Percentiles rank a stretch among this genome's conserved stretches.
Evolutionary conservation across 1,140 invertebrate genomes (phyloP).

Genomic region (Mamestra configurata): DNA sequence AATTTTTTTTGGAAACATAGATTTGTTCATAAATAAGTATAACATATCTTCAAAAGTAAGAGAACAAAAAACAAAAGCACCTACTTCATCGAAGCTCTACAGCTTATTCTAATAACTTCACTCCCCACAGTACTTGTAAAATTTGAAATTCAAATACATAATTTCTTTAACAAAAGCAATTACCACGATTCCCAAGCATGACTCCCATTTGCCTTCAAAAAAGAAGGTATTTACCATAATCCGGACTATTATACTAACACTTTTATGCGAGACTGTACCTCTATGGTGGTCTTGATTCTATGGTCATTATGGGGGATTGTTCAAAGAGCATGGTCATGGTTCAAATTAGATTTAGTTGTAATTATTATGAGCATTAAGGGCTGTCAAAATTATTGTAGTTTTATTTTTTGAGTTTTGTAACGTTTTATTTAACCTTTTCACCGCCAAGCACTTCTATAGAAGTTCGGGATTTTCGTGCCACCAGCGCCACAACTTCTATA

Average conservation of each 20-base stretch:
- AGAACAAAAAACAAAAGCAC: background rate
- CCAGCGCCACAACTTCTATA: too few relatives aligned
- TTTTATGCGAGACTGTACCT: background rate
- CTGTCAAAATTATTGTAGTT: too few relatives aligned
- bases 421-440: too few relatives aligned
- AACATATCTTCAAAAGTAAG: background rate
- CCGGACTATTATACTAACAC: background rate
- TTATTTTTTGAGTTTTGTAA: background rate
- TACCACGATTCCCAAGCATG: background rate
- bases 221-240: background rate
- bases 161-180: slow-evolving; percentile 9
- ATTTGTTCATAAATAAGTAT: background rate
- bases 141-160: slow-evolving; percentile 9
- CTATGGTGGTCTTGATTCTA: slow-evolving; percentile 17
- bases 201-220: background rate
- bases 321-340: slow-evolving; percentile 23
- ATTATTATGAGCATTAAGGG: background rate
- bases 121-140: background rate
- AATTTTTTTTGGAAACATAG: too few relatives aligned
- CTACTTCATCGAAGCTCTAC: too few relatives aligned
- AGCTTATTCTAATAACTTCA: background rate
- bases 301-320: slow-evolving; percentile 14
- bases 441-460: too few relatives aligned
- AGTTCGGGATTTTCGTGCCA: too few relatives aligned
- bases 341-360: slow-evolving; percentile 2